Evolutionary conservation across 2,888 invertebrate species (phyloP).

Genomic region (Macaria liturata): DNA sequence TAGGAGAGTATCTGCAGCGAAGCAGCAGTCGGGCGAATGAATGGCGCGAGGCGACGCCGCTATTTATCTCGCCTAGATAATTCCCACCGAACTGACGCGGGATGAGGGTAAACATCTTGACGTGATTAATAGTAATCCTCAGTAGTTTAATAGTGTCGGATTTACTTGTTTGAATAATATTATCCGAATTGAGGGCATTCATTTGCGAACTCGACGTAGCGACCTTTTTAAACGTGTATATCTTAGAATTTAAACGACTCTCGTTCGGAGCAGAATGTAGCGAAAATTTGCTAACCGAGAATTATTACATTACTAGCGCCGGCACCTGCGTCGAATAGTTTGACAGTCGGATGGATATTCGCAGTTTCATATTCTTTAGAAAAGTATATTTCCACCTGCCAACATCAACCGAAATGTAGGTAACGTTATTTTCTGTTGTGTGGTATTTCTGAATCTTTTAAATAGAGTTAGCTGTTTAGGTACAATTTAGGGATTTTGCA

Average conservation of each 20-base stretch:
- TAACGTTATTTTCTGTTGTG: conserved; percentile 14
- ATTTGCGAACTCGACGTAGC: conserved; percentile 45
- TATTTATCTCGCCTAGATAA: conserved; percentile 77
- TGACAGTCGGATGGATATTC: conserved; percentile 27
- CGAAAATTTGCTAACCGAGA: conserved; percentile 25
- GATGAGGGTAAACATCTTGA: conserved; percentile 80
- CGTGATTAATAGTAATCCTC: conserved; percentile 78
- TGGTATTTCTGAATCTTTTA: conserved; percentile 5
- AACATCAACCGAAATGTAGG: conserved; percentile 16
- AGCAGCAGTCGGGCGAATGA: conserved; percentile 50
- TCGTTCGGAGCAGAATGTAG: conserved; percentile 31
- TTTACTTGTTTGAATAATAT: conserved; percentile 72
- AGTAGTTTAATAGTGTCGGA: conserved; percentile 75
- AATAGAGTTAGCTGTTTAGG: neutral
- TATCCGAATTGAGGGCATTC: conserved; percentile 52
- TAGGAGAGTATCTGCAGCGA: conserved; percentile 53
- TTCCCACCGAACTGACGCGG: conserved; percentile 69
- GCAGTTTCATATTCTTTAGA: conserved; percentile 27
- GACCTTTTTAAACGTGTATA: conserved; percentile 2
- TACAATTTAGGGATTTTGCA: neutral
- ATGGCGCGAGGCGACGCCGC: conserved; percentile 57
- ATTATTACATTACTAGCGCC: conserved; percentile 24
- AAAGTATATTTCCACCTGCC: conserved; percentile 25
- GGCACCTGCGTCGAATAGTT: conserved; percentile 33
- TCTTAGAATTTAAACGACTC: conserved; percentile 29